A percentile compares a stretch with the other conserved stretches of the same genome.
These are phyloP conservation scores for Knipowitschia caucasica DNA, from an alignment of 2,797 vertebrate species.

Conservation along the genomic window DNA sequence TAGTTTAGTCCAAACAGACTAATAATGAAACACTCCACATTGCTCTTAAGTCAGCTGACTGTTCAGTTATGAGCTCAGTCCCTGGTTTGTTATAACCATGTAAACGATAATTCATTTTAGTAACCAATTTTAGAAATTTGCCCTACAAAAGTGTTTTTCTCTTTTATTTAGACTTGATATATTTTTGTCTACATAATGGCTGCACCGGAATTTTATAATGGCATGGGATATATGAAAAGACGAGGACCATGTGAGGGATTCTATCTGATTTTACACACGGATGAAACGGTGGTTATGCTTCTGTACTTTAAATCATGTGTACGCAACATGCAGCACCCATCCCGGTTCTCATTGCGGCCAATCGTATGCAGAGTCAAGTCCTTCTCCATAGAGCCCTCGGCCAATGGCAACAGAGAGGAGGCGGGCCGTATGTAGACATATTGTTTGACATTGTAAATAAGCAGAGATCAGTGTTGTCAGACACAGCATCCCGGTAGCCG, in stretches of 20 bases:
- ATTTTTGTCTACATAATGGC: too few species aligned
- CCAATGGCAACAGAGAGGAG: slow-evolving; percentile 62
- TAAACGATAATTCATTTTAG: neutral
- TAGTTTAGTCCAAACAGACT: slow-evolving; percentile 64
- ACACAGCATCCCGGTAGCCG: slow-evolving; percentile 75
- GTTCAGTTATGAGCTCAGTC: slow-evolving; percentile 13
- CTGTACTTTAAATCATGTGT: slow-evolving; percentile 84
- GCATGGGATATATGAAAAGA: slow-evolving; percentile 59
- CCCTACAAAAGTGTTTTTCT: too few species aligned
- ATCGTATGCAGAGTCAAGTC: slow-evolving; percentile 41
- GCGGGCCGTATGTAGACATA: slow-evolving; percentile 76
- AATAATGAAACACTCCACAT: slow-evolving; percentile 23
- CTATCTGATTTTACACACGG: slow-evolving; percentile 60
- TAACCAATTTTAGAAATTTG: slow-evolving; percentile 10
- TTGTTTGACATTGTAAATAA: slow-evolving; percentile 89
- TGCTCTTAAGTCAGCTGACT: slow-evolving; percentile 47
- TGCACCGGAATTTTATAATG: slow-evolving; percentile 35
- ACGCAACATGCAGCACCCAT: slow-evolving; percentile 77
- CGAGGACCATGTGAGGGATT: slow-evolving; percentile 60
- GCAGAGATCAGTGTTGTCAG: slow-evolving; percentile 81
- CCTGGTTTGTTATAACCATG: neutral
- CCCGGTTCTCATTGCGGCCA: slow-evolving; percentile 64
- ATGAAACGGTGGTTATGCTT: slow-evolving; percentile 68
- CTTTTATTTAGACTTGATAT: too few species aligned
- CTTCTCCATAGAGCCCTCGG: slow-evolving; percentile 60